phyloP scores from a whole-genome alignment of 2,113 vertebrate genomes.

The Ifrita kowaldi region DNA sequence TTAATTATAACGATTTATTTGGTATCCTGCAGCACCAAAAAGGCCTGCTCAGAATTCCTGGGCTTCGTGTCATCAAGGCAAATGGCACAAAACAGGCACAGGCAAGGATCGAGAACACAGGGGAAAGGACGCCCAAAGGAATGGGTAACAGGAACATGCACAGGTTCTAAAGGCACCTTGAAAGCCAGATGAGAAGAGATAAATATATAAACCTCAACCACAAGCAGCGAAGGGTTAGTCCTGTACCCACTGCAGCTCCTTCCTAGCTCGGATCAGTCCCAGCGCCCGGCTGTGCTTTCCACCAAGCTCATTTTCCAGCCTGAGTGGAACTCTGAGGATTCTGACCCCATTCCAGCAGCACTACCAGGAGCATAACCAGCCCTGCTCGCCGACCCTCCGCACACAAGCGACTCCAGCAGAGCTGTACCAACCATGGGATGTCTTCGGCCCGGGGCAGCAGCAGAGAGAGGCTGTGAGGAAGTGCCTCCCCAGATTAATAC shows the following conservation, averaged over 20 bases:
- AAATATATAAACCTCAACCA: not conserved
- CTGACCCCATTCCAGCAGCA: not conserved
- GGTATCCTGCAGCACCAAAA: not conserved
- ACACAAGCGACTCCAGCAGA: not conserved
- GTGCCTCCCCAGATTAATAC: conserved; percentile 63
- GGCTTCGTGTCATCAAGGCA: rapidly evolving
- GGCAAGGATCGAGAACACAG: not conserved
- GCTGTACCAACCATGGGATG: conserved; percentile 79
- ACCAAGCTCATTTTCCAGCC: not conserved
- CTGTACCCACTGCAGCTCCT: not conserved
- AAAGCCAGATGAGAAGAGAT: not conserved
- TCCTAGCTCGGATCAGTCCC: not conserved
- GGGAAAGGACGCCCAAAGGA: not conserved
- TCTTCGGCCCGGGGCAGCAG: conserved; percentile 16
- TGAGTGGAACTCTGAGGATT: not conserved
- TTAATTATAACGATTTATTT: not conserved
- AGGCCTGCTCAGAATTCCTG: not conserved
- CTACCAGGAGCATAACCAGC: not conserved
- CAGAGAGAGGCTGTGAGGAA: conserved; percentile 62
- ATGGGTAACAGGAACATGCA: not conserved
- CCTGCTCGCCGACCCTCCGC: not conserved
- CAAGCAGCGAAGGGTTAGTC: not conserved
- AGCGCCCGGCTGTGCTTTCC: not conserved
- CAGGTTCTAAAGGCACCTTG: not conserved
- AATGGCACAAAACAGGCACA: not conserved